Evolutionary conservation across 2,797 vertebrate species (phyloP), one percentile per base, ranked within the genome.

Genomic region (Sebastiscus albofasciatus): DNA sequence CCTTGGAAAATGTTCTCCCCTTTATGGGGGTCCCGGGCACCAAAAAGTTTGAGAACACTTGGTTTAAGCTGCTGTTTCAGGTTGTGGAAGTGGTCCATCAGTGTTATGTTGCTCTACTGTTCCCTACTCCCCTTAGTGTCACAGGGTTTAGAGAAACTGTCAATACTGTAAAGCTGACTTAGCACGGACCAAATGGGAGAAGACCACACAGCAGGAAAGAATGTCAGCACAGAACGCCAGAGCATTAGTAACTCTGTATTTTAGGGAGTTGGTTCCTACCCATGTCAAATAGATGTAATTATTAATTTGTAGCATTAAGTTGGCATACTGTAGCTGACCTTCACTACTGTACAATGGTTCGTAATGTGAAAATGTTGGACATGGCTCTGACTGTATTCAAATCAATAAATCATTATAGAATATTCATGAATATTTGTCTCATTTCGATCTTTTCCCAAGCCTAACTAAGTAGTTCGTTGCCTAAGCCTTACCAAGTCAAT

Each of bases 181-280:
- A 64, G 64, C 14, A 1, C 26, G 18, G 61, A 65, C 42, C 68
- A 64, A 77, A 3, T 14, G 72, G 52, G 22, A 78, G 77, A 36
- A 54, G 87, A 87, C 85, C 78, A 85, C 81, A 81, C 81, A 82
- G 62, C 31, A 65, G 72, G 69, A 84, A 77, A 72, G 82, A 88
- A 72, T 78, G 80, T 64, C 69, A 27, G 65, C 36, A 20, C 11
- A 10, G 70, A 62, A 75, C 56, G 42, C 27, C 60, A 42, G 20
- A 8, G 24, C 2, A 2, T 62, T 67, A 46, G 34, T 61, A 6
- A 18, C 64, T 16, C 75, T 55, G 70, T 49, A 34, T 66, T 60
- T 34, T n/a, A 33, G 72, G 69, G 77, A 79, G 80, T 60, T 18
- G 31, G 16, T 49, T 49, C 9, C 5, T 55, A 13, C 20, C 2